Evolutionary conservation across 1,140 invertebrate species (phyloP), one percentile per base, ranked within the genome.

Genomic region (Pogonomyrmex californicus): DNA sequence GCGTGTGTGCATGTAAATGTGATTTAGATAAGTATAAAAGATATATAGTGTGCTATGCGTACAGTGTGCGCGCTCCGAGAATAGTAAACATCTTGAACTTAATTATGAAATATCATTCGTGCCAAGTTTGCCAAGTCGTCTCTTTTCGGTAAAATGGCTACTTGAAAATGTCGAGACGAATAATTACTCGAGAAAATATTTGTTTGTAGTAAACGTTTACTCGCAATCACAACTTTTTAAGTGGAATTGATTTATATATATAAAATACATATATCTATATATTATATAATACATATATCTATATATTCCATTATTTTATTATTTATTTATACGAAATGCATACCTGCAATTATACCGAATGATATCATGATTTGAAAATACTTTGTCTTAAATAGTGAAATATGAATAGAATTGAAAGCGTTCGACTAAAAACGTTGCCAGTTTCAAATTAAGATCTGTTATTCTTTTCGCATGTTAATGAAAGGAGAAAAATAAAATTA

Each of bases 71-170:
- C 38, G 7, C 36, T 4, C 9, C 56, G 30, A 62, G 77, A 86
- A 86, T 81, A 62, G 51, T 54, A 86, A 86, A 81, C 7, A 66
- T 56, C n/a, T 70, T 51, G 63, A 49, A 89, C 63, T 86, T 88
- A 86, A 89, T 88, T 78, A 66, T 65, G 60, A 79, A 75, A 71
- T 65, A 68, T 62, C 14, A 23, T 0, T 2, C 9, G 14, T 6
- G 3, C 23, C 2, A 23, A 23, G 58, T 66, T 66, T 51, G 79
- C 70, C 62, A 77, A 68, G 51, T 85, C 10, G 23, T 49, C 5
- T 38, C 14, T n/a, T 44, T 51, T 54, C 7, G 5, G 65, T 58
- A 47, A 82, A 82, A 73, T 41, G 41, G 41, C 66, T 58, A 54
- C 38, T 71, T 82, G 23, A 58, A 82, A 38, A 51, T 5, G 30